phyloP scores from a whole-genome alignment of 2,888 invertebrate species.

The Nephrotoma appendiculata region DNA sequence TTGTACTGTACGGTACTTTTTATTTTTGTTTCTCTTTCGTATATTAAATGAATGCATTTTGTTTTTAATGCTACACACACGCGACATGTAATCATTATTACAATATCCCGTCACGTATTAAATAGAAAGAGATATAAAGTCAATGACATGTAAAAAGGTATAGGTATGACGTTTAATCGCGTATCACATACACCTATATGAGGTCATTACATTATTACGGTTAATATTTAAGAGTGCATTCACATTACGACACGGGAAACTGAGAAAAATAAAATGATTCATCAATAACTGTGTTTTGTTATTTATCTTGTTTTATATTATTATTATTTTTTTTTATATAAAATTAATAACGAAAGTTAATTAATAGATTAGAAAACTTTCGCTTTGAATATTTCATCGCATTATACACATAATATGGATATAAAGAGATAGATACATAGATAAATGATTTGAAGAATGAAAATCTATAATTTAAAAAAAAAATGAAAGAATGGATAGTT shows the following conservation, averaged over 20 bases:
- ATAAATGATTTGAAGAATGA: neutral
- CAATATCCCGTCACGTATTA: neutral
- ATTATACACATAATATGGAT: neutral
- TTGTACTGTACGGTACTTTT: conserved; percentile 18
- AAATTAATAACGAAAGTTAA: neutral
- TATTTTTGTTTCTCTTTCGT: neutral
- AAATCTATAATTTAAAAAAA: neutral
- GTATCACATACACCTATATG: neutral
- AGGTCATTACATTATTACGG: neutral
- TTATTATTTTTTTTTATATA: neutral
- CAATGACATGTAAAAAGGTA: neutral
- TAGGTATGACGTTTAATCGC: neutral
- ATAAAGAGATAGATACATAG: neutral
- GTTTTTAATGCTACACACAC: neutral
- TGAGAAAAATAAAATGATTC: neutral
- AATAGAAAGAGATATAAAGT: neutral
- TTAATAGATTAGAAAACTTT: neutral
- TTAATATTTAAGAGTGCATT: neutral
- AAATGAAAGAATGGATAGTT: neutral
- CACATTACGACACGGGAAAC: neutral
- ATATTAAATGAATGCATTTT: neutral
- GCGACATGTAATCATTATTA: neutral
- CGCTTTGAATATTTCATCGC: neutral
- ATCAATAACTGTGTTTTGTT: neutral
- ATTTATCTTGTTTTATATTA: neutral